Evolutionary conservation across 1,140 invertebrate species (phyloP).

Genomic region (Drosophila insularis): DNA sequence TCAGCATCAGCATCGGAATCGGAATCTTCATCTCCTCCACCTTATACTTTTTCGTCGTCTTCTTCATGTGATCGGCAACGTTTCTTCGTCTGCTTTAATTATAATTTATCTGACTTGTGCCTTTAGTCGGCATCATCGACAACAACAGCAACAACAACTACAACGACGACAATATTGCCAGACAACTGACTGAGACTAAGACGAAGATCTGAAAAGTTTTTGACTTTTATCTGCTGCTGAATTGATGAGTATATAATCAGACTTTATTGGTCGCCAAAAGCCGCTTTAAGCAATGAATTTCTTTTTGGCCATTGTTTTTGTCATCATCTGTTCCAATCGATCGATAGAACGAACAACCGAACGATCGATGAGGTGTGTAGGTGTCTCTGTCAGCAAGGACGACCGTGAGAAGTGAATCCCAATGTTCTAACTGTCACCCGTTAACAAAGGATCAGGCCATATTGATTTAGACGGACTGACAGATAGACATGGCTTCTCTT

Average conservation of each 20-base stretch:
- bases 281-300: slow-evolving; percentile 57
- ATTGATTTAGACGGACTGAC: too few species aligned
- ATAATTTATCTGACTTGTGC: slow-evolving; percentile 79
- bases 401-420: background rate
- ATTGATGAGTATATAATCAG: slow-evolving; percentile 81
- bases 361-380: background rate
- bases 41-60: slow-evolving; percentile 14
- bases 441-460: too few species aligned
- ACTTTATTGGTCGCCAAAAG: slow-evolving; percentile 76
- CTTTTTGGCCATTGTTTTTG: slow-evolving; percentile 42
- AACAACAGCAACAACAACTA: slow-evolving; percentile 28
- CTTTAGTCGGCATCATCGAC: slow-evolving; percentile 55
- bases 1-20: slow-evolving; percentile 31
- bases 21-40: slow-evolving; percentile 25
- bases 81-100: slow-evolving; percentile 77
- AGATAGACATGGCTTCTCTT: too few species aligned
- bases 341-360: background rate
- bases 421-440: too few species aligned
- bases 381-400: background rate
- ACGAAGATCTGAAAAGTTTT: slow-evolving; percentile 62
- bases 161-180: slow-evolving; percentile 18
- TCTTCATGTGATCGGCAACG: slow-evolving; percentile 30
- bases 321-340: background rate
- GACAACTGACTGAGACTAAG: slow-evolving; percentile 49
- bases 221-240: slow-evolving; percentile 81